Percentiles rank a stretch among this genome's conserved stretches.
phyloP scores from a whole-genome alignment of 2,113 vertebrate species.

The Channa argus region DNA sequence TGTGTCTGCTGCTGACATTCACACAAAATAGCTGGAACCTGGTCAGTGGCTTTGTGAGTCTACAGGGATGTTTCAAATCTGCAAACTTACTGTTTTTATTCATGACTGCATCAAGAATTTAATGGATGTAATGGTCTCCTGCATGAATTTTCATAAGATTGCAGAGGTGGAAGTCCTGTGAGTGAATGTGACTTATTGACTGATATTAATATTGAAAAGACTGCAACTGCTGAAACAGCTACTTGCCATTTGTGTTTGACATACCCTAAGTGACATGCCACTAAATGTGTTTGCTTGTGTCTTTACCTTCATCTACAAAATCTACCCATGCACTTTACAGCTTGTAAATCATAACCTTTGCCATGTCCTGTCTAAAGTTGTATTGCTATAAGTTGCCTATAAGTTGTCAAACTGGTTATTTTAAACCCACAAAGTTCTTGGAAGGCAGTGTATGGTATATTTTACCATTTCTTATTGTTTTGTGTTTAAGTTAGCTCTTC shows the following conservation, averaged over 20 bases:
- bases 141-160: slow-evolving; percentile 27
- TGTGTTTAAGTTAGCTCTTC: no score
- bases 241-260: no score
- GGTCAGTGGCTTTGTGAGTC: slow-evolving; percentile 51
- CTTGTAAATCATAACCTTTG: neutral
- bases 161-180: neutral
- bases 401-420: neutral
- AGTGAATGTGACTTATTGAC: slow-evolving; percentile 24
- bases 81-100: slow-evolving; percentile 38
- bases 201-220: slow-evolving; percentile 7
- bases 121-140: slow-evolving; percentile 45
- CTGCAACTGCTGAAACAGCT: neutral
- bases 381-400: neutral
- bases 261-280: neutral
- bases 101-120: slow-evolving; percentile 46
- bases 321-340: neutral
- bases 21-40: slow-evolving; percentile 43
- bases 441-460: no score
- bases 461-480: no score
- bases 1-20: slow-evolving; percentile 35
- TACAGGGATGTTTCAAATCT: slow-evolving; percentile 40
- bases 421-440: neutral
- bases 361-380: neutral
- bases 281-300: neutral
- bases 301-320: neutral